phyloP scores from a whole-genome alignment of 2,113 vertebrate species.

The Xenopus borealis region DNA sequence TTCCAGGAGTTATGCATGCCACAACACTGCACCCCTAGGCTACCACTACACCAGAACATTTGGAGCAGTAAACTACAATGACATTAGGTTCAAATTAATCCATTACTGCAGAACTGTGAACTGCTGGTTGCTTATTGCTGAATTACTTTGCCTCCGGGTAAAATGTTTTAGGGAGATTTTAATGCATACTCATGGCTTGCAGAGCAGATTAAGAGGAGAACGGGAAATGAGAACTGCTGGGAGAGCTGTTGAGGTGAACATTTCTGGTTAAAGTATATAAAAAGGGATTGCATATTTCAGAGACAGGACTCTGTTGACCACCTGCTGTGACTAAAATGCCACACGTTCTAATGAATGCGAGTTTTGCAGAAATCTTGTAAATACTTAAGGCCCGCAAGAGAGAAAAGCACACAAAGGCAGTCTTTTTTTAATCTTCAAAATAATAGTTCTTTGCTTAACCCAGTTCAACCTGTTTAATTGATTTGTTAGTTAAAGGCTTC shows the following conservation, averaged over 20 bases:
- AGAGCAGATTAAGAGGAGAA: constrained; percentile 80
- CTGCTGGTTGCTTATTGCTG: constrained; percentile 80
- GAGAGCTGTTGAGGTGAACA: constrained; percentile 69
- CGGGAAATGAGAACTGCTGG: constrained; percentile 82
- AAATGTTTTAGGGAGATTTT: constrained; percentile 82
- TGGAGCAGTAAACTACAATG: constrained; percentile 79
- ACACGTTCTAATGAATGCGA: constrained; percentile 77
- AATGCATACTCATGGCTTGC: constrained; percentile 83
- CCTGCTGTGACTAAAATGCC: constrained; percentile 85
- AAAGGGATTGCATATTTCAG: constrained; percentile 79
- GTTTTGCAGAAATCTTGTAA: constrained; percentile 80
- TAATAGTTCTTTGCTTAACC: constrained; percentile 47
- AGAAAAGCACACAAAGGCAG: constrained; percentile 69
- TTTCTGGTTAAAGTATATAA: constrained; percentile 81
- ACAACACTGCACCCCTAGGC: constrained; percentile 70
- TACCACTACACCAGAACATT: constrained; percentile 83
- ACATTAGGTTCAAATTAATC: constrained; percentile 87
- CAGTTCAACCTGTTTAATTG: constrained; percentile 52
- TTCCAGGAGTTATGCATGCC: constrained; percentile 74
- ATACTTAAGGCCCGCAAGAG: constrained; percentile 74
- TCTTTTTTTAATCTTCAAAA: constrained; percentile 42
- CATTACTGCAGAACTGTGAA: constrained; percentile 82
- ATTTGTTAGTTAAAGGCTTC: constrained; percentile 41
- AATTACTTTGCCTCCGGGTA: constrained; percentile 80
- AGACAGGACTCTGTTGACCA: constrained; percentile 72